Percentiles rank a stretch among this genome's conserved stretches.
These are phyloP conservation scores for Orientallactaga sibirica DNA, from an alignment of 2,797 vertebrate species.

Conservation along the genomic window DNA sequence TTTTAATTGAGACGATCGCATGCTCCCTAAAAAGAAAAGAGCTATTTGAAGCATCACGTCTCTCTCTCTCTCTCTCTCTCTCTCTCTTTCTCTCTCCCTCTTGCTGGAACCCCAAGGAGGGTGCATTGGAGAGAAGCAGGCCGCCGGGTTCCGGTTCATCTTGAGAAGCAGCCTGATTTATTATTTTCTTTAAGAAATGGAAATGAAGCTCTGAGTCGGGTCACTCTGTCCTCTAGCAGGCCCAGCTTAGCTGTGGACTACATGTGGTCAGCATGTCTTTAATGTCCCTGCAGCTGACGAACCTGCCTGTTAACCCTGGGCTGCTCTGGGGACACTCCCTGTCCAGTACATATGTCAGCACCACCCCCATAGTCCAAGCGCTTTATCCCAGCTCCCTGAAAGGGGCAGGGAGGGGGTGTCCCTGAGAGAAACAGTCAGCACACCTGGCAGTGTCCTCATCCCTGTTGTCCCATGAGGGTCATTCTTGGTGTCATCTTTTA, in stretches of 20 bases:
- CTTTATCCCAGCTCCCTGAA: neutral
- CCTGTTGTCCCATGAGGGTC: too few relatives aligned
- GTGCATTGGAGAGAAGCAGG: neutral
- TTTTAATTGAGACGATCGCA: conserved; percentile 82
- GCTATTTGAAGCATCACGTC: conserved; percentile 71
- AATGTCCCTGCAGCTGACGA: neutral
- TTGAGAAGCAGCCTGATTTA: conserved; percentile 53
- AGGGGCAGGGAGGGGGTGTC: neutral
- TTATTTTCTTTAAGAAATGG: conserved; percentile 70
- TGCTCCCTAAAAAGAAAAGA: conserved; percentile 75
- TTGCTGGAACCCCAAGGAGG: conserved; percentile 19
- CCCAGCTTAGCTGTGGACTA: neutral
- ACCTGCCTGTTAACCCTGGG: neutral
- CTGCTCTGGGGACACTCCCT: too few relatives aligned
- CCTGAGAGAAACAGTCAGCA: neutral
- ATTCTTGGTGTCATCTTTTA: too few relatives aligned
- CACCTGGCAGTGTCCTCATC: neutral
- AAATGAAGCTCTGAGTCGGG: conserved; percentile 66
- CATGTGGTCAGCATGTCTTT: neutral
- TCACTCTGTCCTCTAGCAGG: neutral
- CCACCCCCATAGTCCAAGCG: neutral
- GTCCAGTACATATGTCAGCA: neutral
- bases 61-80: conserved; percentile 2
- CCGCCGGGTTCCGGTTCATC: neutral
- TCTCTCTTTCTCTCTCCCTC: neutral